A percentile compares a stretch with the other conserved stretches of the same genome.
These are phyloP conservation scores for Colossoma macropomum DNA, from an alignment of 2,113 vertebrate genomes.

Conservation along the genomic window DNA sequence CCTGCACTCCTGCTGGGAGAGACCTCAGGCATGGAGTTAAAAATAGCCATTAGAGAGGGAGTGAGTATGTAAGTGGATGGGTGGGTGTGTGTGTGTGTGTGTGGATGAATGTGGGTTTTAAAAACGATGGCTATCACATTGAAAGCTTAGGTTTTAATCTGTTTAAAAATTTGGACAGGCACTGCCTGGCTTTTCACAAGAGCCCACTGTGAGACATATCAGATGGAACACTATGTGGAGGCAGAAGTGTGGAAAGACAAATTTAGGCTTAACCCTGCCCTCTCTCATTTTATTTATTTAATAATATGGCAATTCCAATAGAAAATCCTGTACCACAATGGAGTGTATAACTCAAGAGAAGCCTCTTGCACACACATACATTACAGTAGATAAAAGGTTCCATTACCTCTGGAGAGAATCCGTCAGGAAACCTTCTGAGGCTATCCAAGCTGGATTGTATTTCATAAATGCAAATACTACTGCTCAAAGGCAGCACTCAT, in stretches of 20 bases:
- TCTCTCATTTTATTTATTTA: constrained; percentile 55
- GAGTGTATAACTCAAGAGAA: constrained; percentile 57
- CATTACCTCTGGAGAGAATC: constrained; percentile 63
- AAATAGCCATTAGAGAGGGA: constrained; percentile 38
- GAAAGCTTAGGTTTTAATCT: not conserved
- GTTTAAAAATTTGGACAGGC: not conserved
- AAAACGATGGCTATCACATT: constrained; percentile 28
- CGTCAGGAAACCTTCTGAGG: constrained; percentile 33
- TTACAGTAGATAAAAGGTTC: constrained; percentile 62
- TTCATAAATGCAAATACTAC: constrained; percentile 60
- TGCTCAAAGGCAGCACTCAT: constrained; percentile 36
- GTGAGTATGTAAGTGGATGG: constrained; percentile 25
- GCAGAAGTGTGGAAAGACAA: not conserved
- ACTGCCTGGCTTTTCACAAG: not conserved
- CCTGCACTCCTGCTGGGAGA: constrained; percentile 39
- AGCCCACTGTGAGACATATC: not conserved
- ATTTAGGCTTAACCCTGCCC: not conserved
- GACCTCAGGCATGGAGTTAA: constrained; percentile 46
- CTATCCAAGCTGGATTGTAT: constrained; percentile 51
- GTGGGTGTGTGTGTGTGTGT: constrained; percentile 34
- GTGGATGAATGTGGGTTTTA: not conserved
- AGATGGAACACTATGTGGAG: not conserved
- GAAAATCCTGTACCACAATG: constrained; percentile 39
- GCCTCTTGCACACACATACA: constrained; percentile 56
- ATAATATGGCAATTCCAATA: constrained; percentile 47